A percentile compares a stretch with the other conserved stretches of the same genome.
Conservation (phyloP, 2,888 invertebrate genomes). For the Lymantria dispar region DNA sequence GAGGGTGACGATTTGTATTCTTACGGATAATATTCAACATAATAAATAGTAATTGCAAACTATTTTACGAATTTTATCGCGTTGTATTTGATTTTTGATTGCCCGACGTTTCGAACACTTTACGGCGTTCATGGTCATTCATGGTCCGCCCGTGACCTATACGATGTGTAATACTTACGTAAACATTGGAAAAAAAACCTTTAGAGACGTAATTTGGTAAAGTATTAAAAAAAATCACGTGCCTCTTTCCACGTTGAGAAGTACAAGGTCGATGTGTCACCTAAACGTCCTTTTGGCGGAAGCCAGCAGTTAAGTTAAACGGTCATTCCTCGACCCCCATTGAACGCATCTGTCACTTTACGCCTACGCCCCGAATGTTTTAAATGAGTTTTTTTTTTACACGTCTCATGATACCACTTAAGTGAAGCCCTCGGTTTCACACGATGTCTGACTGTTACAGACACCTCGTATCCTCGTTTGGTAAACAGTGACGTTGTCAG, state of each 20-base stretch:
- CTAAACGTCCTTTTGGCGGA: conserved; percentile 61
- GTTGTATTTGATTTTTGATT: too few species aligned
- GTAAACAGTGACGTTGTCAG: conserved; percentile 52
- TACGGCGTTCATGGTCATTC: too few species aligned
- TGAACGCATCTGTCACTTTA: conserved; percentile 56
- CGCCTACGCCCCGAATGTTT: conserved; percentile 64
- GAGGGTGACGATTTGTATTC: too few species aligned
- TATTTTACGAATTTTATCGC: too few species aligned
- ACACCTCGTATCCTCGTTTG: conserved; percentile 51
- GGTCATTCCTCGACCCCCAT: conserved; percentile 68
- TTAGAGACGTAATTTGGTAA: too few species aligned
- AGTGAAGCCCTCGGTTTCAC: conserved; percentile 61
- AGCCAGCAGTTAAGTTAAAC: conserved; percentile 73
- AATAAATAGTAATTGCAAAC: too few species aligned
- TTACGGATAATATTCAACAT: too few species aligned
- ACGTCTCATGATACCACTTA: conserved; percentile 55
- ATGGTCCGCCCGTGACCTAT: too few species aligned
- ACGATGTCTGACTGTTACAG: conserved; percentile 50
- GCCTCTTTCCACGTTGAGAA: conserved; percentile 9
- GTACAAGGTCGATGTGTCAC: conserved; percentile 43
- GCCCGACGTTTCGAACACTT: too few species aligned
- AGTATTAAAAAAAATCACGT: not conserved
- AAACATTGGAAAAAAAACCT: too few species aligned
- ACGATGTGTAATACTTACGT: too few species aligned
- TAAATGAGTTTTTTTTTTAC: conserved; percentile 54